Conservation (phyloP, 1,140 invertebrate genomes). For the Achroia grisella region DNA sequence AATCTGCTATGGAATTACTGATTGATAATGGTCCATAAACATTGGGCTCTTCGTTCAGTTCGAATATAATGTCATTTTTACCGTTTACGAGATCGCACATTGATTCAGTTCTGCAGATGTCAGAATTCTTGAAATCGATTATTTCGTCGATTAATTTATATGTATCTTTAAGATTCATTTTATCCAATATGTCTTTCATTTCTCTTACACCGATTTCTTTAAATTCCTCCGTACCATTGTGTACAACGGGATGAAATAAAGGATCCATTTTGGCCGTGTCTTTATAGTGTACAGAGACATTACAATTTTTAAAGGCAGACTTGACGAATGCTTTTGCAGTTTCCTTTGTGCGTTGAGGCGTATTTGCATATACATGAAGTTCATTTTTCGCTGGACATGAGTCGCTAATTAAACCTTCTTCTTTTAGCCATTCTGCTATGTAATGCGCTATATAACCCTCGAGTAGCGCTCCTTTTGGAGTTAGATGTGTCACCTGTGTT, state of each 20-base stretch:
- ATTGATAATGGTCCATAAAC: conserved; percentile 38
- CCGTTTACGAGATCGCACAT: conserved; percentile 34
- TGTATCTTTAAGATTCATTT: conserved; percentile 25
- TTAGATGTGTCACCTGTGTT: conserved; percentile 23
- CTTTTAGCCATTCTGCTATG: conserved; percentile 28
- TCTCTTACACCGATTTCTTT: conserved; percentile 23
- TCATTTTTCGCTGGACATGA: conserved; percentile 27
- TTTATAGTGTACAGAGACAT: conserved; percentile 26
- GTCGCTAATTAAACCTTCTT: conserved; percentile 23
- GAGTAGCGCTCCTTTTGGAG: conserved; percentile 33
- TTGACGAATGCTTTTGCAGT: conserved; percentile 42
- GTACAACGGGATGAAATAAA: conserved; percentile 41
- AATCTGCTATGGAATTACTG: conserved; percentile 41
- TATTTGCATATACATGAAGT: conserved; percentile 45
- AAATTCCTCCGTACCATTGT: conserved; percentile 25
- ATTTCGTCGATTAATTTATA: conserved; percentile 36
- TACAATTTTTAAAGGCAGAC: conserved; percentile 39
- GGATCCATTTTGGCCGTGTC: conserved; percentile 37
- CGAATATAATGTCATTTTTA: conserved; percentile 28
- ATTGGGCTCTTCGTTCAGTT: conserved; percentile 38
- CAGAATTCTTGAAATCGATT: conserved; percentile 36
- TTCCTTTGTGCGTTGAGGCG: conserved; percentile 34
- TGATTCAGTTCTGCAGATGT: conserved; percentile 27
- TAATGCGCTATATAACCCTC: conserved; percentile 41
- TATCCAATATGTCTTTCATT: conserved; percentile 34